These are phyloP conservation scores for Papilio demoleus DNA, from an alignment of 2,888 invertebrate species.

Conservation along the genomic window DNA sequence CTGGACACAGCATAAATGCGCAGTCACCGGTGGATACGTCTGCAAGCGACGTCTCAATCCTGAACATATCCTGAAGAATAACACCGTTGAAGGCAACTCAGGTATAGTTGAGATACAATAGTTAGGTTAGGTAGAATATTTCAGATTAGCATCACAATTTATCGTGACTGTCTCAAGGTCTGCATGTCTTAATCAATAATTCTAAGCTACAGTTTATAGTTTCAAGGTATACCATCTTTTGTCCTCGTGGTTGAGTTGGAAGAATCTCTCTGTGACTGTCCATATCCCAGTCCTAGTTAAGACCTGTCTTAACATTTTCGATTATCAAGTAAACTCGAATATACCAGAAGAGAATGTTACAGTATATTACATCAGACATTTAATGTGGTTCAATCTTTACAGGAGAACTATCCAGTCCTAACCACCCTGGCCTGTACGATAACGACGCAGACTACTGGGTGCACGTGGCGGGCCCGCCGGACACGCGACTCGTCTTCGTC, in stretches of 20 bases:
- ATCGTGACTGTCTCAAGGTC: background rate
- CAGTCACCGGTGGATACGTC: constrained; percentile 87
- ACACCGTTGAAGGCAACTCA: constrained; percentile 84
- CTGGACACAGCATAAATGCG: constrained; percentile 87
- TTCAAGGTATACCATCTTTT: too few species aligned
- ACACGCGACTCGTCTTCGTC: constrained; percentile 87
- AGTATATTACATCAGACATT: too few species aligned
- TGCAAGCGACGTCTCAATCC: constrained; percentile 78
- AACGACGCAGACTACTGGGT: constrained; percentile 89
- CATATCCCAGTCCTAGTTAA: too few species aligned
- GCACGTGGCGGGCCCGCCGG: constrained; percentile 85
- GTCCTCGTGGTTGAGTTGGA: too few species aligned
- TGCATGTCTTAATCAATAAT: too few species aligned
- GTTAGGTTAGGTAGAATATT: background rate
- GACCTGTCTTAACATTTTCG: too few species aligned
- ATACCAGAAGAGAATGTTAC: too few species aligned
- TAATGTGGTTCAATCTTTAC: constrained; percentile 39
- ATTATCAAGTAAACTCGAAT: too few species aligned
- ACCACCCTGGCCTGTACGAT: constrained; percentile 88
- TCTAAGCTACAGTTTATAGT: too few species aligned
- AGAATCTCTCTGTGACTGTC: too few species aligned
- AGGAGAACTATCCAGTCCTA: constrained; percentile 88
- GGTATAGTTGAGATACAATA: constrained; percentile 55
- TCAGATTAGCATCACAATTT: background rate
- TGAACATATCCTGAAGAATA: constrained; percentile 81